Percentiles rank a stretch among this genome's conserved stretches.
Evolutionary conservation across 2,888 invertebrate species (phyloP).

Genomic region (Dryocosmus kuriphilus): DNA sequence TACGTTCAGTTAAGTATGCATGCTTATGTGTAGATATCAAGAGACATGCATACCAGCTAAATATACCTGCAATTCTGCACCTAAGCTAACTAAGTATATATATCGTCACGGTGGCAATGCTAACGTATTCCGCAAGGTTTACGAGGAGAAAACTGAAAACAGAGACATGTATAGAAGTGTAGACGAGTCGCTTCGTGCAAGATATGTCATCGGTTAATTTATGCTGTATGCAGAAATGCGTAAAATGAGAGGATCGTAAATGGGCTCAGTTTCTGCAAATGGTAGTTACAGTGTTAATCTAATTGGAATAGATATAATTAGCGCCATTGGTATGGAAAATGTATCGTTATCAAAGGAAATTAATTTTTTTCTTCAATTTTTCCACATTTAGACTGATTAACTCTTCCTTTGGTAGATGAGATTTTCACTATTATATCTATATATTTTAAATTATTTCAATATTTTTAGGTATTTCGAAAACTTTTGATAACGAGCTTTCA

Average conservation of each 20-base stretch:
- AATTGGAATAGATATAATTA: not conserved
- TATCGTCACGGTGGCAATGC: constrained; percentile 51
- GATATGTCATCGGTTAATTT: constrained; percentile 42
- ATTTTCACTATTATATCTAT: no score
- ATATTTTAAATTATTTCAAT: no score
- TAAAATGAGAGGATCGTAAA: constrained; percentile 2
- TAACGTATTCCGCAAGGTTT: constrained; percentile 53
- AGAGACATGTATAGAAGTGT: constrained; percentile 44
- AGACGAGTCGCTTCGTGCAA: constrained; percentile 32
- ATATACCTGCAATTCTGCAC: constrained; percentile 44
- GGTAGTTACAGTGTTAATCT: not conserved
- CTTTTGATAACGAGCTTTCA: no score
- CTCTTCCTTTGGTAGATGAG: no score
- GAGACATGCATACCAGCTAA: constrained; percentile 49
- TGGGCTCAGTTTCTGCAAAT: not conserved
- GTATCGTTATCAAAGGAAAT: no score
- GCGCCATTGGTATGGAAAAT: no score
- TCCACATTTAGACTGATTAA: no score
- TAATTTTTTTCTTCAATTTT: no score
- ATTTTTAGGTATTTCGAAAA: no score
- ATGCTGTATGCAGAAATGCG: constrained; percentile 31
- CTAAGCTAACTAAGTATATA: constrained; percentile 45
- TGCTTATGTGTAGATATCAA: constrained; percentile 44
- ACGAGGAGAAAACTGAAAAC: constrained; percentile 64
- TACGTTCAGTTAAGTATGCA: constrained; percentile 34